Evolutionary conservation across 2,888 invertebrate genomes (phyloP).

Genomic region (Eustalomyia histrio): DNA sequence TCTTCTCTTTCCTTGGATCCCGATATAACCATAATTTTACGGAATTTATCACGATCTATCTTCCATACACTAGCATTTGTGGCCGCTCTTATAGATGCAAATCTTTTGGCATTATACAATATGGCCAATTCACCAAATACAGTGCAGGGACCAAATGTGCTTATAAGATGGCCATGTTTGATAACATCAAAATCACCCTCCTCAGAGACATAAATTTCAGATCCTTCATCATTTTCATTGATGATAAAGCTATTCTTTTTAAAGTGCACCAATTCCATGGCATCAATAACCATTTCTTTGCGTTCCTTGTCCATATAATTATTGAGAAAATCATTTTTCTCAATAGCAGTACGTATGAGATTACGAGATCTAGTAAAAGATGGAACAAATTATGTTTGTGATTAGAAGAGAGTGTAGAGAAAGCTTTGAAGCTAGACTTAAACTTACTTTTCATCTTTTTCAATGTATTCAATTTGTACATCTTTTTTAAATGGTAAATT

Average conservation of each 20-base stretch:
- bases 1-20: constrained; percentile 91
- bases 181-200: constrained; percentile 92
- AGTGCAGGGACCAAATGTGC: constrained; percentile 89
- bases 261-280: constrained; percentile 87
- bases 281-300: constrained; percentile 88
- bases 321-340: constrained; percentile 90
- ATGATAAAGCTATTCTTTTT: constrained; percentile 86
- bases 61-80: constrained; percentile 92
- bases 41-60: constrained; percentile 91
- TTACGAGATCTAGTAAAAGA: constrained; percentile 81
- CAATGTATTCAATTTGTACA: constrained; percentile 81
- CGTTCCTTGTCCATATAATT: constrained; percentile 88
- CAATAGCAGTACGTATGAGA: constrained; percentile 85
- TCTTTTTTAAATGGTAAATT: constrained; percentile 79
- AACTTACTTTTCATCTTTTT: constrained; percentile 82
- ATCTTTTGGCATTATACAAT: constrained; percentile 94
- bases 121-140: constrained; percentile 96
- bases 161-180: constrained; percentile 87
- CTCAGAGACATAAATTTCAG: constrained; percentile 92
- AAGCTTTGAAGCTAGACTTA: neutral
- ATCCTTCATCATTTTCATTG: constrained; percentile 89
- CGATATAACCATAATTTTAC: constrained; percentile 92
- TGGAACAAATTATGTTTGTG: neutral
- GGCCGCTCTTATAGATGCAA: constrained; percentile 91
- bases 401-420: neutral